A percentile compares a stretch with the other conserved stretches of the same genome.
These are phyloP conservation scores for Nasonia oneida DNA, from an alignment of 2,888 invertebrate species.

Conservation along the genomic window DNA sequence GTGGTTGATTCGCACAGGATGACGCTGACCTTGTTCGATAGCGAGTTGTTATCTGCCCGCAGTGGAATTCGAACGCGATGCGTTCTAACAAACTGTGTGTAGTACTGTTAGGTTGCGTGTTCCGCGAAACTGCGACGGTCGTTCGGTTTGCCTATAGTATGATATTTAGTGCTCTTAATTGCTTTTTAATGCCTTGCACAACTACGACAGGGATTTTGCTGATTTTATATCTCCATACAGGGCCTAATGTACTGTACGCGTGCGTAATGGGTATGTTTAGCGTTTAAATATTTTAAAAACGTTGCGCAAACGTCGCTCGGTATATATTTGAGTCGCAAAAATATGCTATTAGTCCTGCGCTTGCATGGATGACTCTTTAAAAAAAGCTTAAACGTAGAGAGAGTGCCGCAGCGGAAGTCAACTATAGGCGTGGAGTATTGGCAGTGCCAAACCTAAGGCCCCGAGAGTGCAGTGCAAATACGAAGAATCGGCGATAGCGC, in stretches of 20 bases:
- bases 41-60: neutral
- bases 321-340: neutral
- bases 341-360: neutral
- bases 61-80: neutral
- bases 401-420: neutral
- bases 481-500: neutral
- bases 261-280: neutral
- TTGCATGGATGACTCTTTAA: conserved; percentile 17
- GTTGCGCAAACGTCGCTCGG: neutral
- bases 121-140: too few species aligned
- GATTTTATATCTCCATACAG: too few species aligned
- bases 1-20: neutral
- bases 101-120: neutral
- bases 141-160: too few species aligned
- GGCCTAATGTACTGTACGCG: too few species aligned
- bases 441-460: neutral
- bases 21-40: conserved; percentile 1
- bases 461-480: neutral
- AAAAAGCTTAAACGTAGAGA: neutral
- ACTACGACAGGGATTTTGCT: too few species aligned
- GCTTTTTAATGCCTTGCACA: too few species aligned
- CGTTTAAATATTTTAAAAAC: neutral
- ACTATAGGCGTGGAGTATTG: conserved; percentile 24
- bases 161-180: too few species aligned
- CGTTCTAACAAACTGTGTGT: neutral